phyloP scores from a whole-genome alignment of 2,113 vertebrate species.

The Antennarius striatus region DNA sequence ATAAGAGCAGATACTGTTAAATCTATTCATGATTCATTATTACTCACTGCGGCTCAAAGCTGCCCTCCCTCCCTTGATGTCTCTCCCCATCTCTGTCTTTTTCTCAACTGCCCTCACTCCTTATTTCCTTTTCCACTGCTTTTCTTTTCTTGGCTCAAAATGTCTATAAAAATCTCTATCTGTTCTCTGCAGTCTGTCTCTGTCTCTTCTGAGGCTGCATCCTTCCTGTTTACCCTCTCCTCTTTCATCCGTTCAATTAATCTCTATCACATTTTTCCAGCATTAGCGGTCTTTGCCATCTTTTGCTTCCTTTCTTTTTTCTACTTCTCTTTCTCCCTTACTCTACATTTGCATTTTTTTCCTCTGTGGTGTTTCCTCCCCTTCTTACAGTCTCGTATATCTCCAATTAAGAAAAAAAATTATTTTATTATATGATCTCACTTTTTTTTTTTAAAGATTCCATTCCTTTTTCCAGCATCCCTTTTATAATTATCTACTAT shows the following conservation, averaged over 20 bases:
- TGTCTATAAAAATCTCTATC: constrained; percentile 41
- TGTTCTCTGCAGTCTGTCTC: constrained; percentile 70
- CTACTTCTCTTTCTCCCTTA: not conserved
- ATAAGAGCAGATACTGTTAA: constrained; percentile 76
- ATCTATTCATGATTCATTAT: constrained; percentile 81
- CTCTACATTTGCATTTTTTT: constrained; percentile 14
- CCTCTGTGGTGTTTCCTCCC: not conserved
- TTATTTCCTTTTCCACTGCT: constrained; percentile 29
- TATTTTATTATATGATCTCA: constrained; percentile 31
- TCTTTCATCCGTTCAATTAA: constrained; percentile 69
- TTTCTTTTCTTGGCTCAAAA: constrained; percentile 55
- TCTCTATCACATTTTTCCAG: constrained; percentile 51
- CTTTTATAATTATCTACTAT: constrained; percentile 14
- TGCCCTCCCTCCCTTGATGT: constrained; percentile 56
- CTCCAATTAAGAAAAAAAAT: constrained; percentile 15
- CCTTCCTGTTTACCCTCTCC: constrained; percentile 72
- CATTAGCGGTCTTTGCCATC: constrained; percentile 15
- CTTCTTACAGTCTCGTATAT: constrained; percentile 16
- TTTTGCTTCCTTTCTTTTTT: constrained; percentile 8
- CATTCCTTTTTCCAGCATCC: constrained; percentile 24
- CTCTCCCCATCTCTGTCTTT: constrained; percentile 8
- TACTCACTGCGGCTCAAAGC: constrained; percentile 67
- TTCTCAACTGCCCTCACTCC: not conserved
- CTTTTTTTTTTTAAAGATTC: constrained; percentile 36
- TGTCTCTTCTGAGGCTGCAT: constrained; percentile 55